phyloP scores from a whole-genome alignment of 2,888 invertebrate species.

The Hemicrepidius hirtus region DNA sequence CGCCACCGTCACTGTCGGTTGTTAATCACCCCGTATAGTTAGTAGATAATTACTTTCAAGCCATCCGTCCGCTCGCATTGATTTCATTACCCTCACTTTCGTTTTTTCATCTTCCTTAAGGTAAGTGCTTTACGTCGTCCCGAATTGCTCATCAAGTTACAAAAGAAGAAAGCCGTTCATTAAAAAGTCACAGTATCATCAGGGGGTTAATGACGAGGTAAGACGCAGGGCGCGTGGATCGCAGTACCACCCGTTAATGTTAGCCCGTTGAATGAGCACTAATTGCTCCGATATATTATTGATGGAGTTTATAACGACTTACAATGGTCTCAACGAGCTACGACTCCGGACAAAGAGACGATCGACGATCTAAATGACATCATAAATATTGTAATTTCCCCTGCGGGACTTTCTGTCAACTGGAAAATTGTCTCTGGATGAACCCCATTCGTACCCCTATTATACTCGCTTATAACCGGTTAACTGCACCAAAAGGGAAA shows the following conservation, averaged over 20 bases:
- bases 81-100: constrained; percentile 20
- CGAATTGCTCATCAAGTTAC: constrained; percentile 1
- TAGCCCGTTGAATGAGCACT: constrained; percentile 62
- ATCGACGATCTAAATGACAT: constrained; percentile 69
- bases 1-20: constrained; percentile 30
- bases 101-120: constrained; percentile 6
- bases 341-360: constrained; percentile 63
- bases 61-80: constrained; percentile 8
- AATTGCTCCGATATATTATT: constrained; percentile 69
- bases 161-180: constrained; percentile 14
- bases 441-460: constrained; percentile 50
- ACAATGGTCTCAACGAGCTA: constrained; percentile 65
- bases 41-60: constrained; percentile 34
- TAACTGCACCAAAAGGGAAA: constrained; percentile 31
- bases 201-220: constrained; percentile 21
- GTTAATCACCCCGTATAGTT: constrained; percentile 30
- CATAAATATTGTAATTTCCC: constrained; percentile 70
- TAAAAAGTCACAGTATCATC: constrained; percentile 35
- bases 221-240: constrained; percentile 19
- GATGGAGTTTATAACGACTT: constrained; percentile 64
- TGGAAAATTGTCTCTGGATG: constrained; percentile 58
- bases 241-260: constrained; percentile 56
- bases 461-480: constrained; percentile 37
- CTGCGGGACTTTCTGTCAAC: constrained; percentile 57
- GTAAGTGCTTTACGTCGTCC: constrained; percentile 7